Percentiles rank a stretch among this genome's conserved stretches.
phyloP scores from a whole-genome alignment of 2,113 vertebrate species.

The Ctenomys sociabilis region DNA sequence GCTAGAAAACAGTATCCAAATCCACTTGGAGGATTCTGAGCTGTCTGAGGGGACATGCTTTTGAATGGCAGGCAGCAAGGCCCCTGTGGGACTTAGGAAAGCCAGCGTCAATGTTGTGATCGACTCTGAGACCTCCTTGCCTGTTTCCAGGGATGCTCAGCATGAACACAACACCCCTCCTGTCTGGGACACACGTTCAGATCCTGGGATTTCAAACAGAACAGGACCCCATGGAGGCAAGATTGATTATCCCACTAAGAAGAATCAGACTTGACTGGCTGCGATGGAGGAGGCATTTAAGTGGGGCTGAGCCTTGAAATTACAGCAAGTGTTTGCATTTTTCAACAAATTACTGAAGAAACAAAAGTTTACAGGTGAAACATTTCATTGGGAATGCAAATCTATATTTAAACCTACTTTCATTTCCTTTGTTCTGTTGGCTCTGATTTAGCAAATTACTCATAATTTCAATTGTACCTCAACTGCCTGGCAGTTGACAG shows the following conservation, averaged over 20 bases:
- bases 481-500: constrained; percentile 77
- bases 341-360: constrained; percentile 26
- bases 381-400: constrained; percentile 29
- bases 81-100: constrained; percentile 43
- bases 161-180: constrained; percentile 18
- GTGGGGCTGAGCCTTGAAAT: neutral
- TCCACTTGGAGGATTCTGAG: constrained; percentile 35
- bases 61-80: constrained; percentile 50
- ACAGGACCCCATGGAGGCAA: constrained; percentile 36
- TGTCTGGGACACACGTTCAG: constrained; percentile 50
- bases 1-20: constrained; percentile 51
- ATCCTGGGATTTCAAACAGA: constrained; percentile 72
- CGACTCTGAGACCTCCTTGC: neutral
- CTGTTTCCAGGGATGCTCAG: constrained; percentile 20
- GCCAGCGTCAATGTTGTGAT: constrained; percentile 55
- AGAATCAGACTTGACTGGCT: constrained; percentile 68
- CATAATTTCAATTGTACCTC: constrained; percentile 81
- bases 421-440: constrained; percentile 56
- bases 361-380: constrained; percentile 59
- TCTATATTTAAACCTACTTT: constrained; percentile 42
- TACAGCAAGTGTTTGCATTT: neutral
- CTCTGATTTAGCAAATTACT: constrained; percentile 65
- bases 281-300: neutral
- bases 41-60: constrained; percentile 27
- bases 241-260: constrained; percentile 64